Evolutionary conservation across 2,113 vertebrate genomes (phyloP), one percentile per base, ranked within the genome.

Genomic region (Onychostoma macrolepis): DNA sequence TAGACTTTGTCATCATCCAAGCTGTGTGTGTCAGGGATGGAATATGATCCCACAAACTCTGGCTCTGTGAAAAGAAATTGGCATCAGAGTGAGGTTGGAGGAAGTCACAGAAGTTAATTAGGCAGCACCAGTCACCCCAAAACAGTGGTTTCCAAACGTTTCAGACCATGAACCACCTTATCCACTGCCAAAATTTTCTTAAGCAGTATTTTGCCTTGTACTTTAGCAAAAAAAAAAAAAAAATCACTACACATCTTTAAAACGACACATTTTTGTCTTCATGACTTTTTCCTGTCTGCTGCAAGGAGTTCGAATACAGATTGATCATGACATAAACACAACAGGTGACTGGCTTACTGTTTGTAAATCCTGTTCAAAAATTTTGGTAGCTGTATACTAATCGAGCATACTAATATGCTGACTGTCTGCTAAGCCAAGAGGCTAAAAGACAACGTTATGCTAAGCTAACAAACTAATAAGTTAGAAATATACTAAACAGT

Each of bases 1-100:
- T 97, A 97, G 36, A 97, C 91, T 88, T 97, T 97, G 89, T 97
- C 97, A 4, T 97, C 97, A 0, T 96, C 95, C 0, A 93, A 90
- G 61, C 96, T 96, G 93, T 95, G 94, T 6, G 96, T 97, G 76
- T 97, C 96, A 0, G 96, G 96, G 91, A 97, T 94, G 89, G 93
- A 91, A 2, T 95, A 96, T 85, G 96, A 96, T 0, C 93, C 88
- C 0, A 97, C 81, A 0, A 97, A 97, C 0, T 94, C 88, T 0
- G 96, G 96, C 80, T 97, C 97, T 97, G 91, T 11, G 1, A 56
- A 24, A 1, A 78, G 17, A 81, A 63, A 36, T 83, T 69, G 10
- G 85, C 79, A 82, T 24, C 6, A 1, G 17, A 24, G 0, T 0
- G 81, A 58, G 15, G n/a, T 19, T 65, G 26, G 28, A 48, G 45